Conservation (phyloP, 2,888 invertebrate genomes). For the Venusia cambrica region DNA sequence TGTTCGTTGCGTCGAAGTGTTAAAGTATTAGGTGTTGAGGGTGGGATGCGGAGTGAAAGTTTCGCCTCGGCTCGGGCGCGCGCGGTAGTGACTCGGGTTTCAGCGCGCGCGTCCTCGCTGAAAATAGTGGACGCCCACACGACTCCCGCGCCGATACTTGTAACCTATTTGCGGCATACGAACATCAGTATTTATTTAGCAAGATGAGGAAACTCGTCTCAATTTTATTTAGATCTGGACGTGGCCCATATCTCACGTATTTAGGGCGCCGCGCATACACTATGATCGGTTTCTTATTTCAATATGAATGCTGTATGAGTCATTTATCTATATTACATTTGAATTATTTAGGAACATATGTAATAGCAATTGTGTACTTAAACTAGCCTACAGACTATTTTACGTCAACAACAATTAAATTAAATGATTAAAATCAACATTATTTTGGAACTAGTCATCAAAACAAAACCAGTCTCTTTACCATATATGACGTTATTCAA, state of each 20-base stretch:
- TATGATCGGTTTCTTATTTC: conserved; percentile 42
- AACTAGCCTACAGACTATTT: too few species aligned
- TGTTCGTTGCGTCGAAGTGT: conserved; percentile 32
- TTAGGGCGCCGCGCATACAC: conserved; percentile 43
- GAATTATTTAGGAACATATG: too few species aligned
- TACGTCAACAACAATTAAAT: too few species aligned
- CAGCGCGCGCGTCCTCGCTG: conserved; percentile 74
- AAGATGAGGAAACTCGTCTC: conserved; percentile 72
- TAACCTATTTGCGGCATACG: conserved; percentile 77
- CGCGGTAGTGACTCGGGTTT: conserved; percentile 70
- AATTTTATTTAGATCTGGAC: conserved; percentile 66
- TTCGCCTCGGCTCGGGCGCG: conserved; percentile 30
- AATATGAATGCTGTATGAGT: conserved; percentile 20
- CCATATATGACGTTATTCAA: conserved; percentile 14
- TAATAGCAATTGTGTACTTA: too few species aligned
- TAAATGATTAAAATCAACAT: too few species aligned
- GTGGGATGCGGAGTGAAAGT: conserved; percentile 31
- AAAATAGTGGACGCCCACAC: conserved; percentile 66
- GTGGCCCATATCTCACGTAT: conserved; percentile 67
- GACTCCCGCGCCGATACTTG: conserved; percentile 46
- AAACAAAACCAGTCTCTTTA: neutral
- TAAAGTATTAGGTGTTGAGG: conserved; percentile 19
- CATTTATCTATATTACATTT: neutral
- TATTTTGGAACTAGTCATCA: too few species aligned
- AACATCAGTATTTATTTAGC: conserved; percentile 76